phyloP scores from a whole-genome alignment of 2,888 invertebrate species.

The Quadroppia sp. region DNA sequence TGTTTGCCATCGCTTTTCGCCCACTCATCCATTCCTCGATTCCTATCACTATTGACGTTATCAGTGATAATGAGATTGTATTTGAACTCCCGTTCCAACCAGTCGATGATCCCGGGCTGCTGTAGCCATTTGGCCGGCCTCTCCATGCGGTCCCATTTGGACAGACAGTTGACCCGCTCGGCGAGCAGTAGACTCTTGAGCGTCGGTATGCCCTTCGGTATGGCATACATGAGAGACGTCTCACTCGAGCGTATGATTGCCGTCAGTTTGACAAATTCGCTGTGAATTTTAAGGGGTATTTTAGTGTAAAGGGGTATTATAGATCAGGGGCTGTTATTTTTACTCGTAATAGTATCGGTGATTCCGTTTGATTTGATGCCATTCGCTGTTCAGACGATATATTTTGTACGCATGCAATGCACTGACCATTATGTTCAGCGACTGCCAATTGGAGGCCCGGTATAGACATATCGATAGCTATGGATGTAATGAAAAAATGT shows the following conservation, averaged over 20 bases:
- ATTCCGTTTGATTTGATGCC: background rate
- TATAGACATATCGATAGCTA: slow-evolving; percentile 11
- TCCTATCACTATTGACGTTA: too few species aligned
- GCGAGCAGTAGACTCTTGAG: background rate
- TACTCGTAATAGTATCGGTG: slow-evolving; percentile 20
- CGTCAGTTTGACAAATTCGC: slow-evolving; percentile 5
- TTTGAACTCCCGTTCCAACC: slow-evolving; percentile 3
- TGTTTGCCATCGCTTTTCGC: too few species aligned
- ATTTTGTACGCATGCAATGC: background rate
- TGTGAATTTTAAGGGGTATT: background rate
- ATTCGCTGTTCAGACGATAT: slow-evolving; percentile 2
- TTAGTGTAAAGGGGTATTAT: background rate
- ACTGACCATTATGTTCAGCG: background rate
- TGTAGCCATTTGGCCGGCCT: slow-evolving; percentile 2
- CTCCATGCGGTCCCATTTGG: slow-evolving; percentile 15
- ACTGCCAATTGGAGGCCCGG: slow-evolving; percentile 13
- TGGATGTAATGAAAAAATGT: background rate
- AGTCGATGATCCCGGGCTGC: background rate
- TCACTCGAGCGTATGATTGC: background rate
- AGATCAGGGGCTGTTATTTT: background rate
- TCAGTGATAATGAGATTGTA: too few species aligned
- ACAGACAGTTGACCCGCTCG: background rate
- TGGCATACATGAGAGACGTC: background rate
- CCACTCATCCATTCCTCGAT: too few species aligned
- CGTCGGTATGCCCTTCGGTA: slow-evolving; percentile 7